Conservation (phyloP, 1,140 invertebrate species). For the Drosophila sp. region DNA sequence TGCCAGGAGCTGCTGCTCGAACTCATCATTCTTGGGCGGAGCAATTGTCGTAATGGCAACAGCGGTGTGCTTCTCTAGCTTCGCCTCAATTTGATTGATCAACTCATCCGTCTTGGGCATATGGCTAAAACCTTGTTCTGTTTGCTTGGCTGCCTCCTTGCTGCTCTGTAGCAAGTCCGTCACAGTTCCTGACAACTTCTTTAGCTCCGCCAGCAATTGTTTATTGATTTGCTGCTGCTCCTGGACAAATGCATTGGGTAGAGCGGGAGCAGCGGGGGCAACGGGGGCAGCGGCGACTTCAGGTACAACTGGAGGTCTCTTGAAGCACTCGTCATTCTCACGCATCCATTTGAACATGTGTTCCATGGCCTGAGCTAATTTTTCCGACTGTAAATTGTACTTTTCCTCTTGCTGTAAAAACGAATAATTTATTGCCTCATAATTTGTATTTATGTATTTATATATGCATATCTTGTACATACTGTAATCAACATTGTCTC, state of each 20-base stretch:
- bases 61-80: conserved; percentile 57
- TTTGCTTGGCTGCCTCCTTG: conserved; percentile 61
- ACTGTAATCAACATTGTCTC: conserved; percentile 88
- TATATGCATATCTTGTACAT: conserved; percentile 30
- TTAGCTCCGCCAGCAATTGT: conserved; percentile 86
- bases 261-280: conserved; percentile 11
- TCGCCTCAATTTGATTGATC: conserved; percentile 71
- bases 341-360: conserved; percentile 88
- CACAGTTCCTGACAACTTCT: conserved; percentile 86
- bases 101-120: conserved; percentile 64
- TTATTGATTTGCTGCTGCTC: conserved; percentile 67
- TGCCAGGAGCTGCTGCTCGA: conserved; percentile 65
- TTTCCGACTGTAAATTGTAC: conserved; percentile 87
- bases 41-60: conserved; percentile 47
- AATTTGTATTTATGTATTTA: too few species aligned
- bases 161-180: conserved; percentile 85
- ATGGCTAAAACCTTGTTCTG: conserved; percentile 55
- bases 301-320: conserved; percentile 72
- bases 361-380: conserved; percentile 88
- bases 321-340: conserved; percentile 82
- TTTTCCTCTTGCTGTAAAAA: conserved; percentile 78
- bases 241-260: conserved; percentile 64
- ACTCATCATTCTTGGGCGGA: conserved; percentile 67
- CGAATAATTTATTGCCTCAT: too few species aligned
- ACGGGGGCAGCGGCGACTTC: background rate